phyloP scores from a whole-genome alignment of 2,888 invertebrate genomes.

The Priocnemis perturbator region DNA sequence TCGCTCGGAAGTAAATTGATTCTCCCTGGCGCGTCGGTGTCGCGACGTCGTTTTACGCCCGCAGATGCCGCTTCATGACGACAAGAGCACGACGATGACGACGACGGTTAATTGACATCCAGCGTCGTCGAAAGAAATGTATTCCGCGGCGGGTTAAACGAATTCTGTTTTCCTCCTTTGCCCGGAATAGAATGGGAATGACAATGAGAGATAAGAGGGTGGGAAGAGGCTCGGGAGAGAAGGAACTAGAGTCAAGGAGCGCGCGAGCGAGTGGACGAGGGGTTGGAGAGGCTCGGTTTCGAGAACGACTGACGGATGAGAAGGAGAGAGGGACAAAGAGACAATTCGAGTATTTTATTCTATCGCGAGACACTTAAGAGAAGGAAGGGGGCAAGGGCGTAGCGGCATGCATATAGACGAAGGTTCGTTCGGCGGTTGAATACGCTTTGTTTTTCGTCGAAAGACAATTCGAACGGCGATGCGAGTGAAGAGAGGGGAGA shows the following conservation, averaged over 20 bases:
- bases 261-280: constrained; percentile 1
- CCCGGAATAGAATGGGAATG: constrained; percentile 21
- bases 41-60: background rate
- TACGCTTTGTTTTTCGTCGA: constrained; percentile 50
- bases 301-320: background rate
- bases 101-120: constrained; percentile 51
- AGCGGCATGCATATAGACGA: constrained; percentile 4
- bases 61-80: no score
- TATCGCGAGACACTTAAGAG: constrained; percentile 46
- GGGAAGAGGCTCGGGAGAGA: background rate
- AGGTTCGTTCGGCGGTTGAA: constrained; percentile 41
- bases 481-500: constrained; percentile 22
- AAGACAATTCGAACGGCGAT: constrained; percentile 38
- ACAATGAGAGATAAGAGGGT: constrained; percentile 17
- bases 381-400: constrained; percentile 13
- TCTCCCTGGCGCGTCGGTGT: background rate
- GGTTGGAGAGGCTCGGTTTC: background rate
- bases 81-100: no score
- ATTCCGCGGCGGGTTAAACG: constrained; percentile 45
- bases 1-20: no score
- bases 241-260: constrained; percentile 11
- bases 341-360: constrained; percentile 45
- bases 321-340: constrained; percentile 3
- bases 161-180: constrained; percentile 20
- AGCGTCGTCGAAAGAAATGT: constrained; percentile 54